Evolutionary conservation across 1,140 invertebrate species (phyloP).

Genomic region (Cepaea nemoralis): DNA sequence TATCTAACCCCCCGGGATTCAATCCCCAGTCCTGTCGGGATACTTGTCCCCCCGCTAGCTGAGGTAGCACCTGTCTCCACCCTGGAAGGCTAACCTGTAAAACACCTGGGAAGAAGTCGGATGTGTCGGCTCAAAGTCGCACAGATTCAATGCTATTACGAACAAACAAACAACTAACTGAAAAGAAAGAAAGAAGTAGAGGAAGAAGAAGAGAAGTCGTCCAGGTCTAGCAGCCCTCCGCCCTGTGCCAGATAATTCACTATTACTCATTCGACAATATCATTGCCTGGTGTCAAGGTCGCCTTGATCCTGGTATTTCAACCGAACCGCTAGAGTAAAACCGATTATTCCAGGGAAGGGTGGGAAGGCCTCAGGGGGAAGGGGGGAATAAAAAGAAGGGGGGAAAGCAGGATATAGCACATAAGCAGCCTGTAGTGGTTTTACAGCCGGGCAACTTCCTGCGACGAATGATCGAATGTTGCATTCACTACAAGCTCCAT

Average conservation of each 20-base stretch:
- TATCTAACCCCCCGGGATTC: no score
- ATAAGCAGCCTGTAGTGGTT: not conserved
- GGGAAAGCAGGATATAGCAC: not conserved
- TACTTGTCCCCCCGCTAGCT: no score
- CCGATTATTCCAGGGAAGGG: not conserved
- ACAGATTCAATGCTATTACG: not conserved
- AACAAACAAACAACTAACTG: no score
- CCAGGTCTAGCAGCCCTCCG: not conserved
- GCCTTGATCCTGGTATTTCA: slow-evolving; percentile 1
- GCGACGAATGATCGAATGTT: not conserved
- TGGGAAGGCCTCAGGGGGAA: not conserved
- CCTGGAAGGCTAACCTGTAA: not conserved
- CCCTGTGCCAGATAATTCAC: not conserved
- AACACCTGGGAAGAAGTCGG: no score
- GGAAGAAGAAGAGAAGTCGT: no score
- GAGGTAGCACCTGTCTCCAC: no score
- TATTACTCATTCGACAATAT: not conserved
- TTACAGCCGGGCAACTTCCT: not conserved
- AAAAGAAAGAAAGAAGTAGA: no score
- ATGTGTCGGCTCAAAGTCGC: not conserved
- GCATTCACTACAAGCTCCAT: not conserved
- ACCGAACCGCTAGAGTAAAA: not conserved
- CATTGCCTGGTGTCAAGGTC: not conserved
- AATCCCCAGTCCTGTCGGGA: no score
- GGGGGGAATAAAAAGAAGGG: not conserved